These are phyloP conservation scores for Eleginops maclovinus DNA, from an alignment of 2,113 vertebrate species.

Conservation along the genomic window DNA sequence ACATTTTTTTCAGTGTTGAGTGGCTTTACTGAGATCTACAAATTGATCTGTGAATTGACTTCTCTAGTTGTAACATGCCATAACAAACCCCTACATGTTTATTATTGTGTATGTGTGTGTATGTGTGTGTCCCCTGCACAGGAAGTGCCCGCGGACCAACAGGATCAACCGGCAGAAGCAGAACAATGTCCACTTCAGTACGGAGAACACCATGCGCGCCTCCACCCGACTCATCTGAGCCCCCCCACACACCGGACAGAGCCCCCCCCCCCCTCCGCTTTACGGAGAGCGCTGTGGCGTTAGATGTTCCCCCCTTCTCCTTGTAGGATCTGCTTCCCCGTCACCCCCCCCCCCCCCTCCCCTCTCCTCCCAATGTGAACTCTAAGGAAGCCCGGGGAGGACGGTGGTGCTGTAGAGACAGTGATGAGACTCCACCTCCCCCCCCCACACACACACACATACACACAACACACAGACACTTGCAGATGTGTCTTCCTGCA, in stretches of 20 bases:
- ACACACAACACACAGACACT: no score
- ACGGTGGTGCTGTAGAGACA: slow-evolving; percentile 40
- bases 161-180: slow-evolving; percentile 99
- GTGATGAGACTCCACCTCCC: slow-evolving; percentile 13
- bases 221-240: slow-evolving; percentile 98
- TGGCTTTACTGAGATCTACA: no score
- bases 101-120: not conserved
- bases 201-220: slow-evolving; percentile 98
- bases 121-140: no score
- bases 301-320: slow-evolving; percentile 60
- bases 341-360: slow-evolving; percentile 46
- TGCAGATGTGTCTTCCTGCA: slow-evolving; percentile 52
- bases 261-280: slow-evolving; percentile 24
- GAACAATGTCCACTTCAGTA: slow-evolving; percentile 98
- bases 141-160: slow-evolving; percentile 99
- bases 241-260: slow-evolving; percentile 53
- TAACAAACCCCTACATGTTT: not conserved
- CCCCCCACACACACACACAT: not conserved
- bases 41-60: not conserved
- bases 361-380: slow-evolving; percentile 54
- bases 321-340: slow-evolving; percentile 62
- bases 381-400: slow-evolving; percentile 50
- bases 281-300: slow-evolving; percentile 47
- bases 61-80: not conserved
- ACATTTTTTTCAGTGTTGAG: no score